phyloP scores from a whole-genome alignment of 2,797 vertebrate genomes.

The Podarcis siculus region DNA sequence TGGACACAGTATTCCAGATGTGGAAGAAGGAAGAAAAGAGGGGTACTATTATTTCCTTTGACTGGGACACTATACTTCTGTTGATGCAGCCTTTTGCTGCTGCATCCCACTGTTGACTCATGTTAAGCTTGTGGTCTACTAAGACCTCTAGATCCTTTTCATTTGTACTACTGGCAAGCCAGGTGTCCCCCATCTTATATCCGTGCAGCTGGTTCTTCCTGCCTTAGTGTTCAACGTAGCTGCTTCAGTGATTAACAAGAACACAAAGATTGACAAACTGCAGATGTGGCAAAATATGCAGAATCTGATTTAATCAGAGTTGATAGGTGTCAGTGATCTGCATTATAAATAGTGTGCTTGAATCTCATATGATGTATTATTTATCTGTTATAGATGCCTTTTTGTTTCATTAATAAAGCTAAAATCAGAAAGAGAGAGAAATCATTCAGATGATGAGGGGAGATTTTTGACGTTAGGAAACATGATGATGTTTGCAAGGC shows the following conservation, averaged over 20 bases:
- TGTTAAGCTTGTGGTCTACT: too few relatives aligned
- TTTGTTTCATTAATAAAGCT: constrained; percentile 81
- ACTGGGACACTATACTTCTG: too few relatives aligned
- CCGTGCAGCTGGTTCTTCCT: too few relatives aligned
- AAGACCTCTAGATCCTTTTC: too few relatives aligned
- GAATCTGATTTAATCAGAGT: constrained; percentile 75
- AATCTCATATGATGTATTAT: constrained; percentile 79
- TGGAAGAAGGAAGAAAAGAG: too few relatives aligned
- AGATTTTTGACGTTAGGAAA: constrained; percentile 66
- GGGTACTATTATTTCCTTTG: too few relatives aligned
- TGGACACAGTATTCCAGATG: too few relatives aligned
- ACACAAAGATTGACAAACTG: constrained; percentile 75
- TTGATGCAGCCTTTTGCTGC: too few relatives aligned
- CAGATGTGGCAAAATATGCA: constrained; percentile 71
- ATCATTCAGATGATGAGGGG: constrained; percentile 60
- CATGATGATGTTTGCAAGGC: constrained; percentile 67
- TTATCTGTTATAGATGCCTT: constrained; percentile 76
- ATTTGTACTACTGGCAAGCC: too few relatives aligned
- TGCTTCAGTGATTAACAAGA: constrained; percentile 53
- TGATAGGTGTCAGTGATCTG: constrained; percentile 79
- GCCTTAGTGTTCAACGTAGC: constrained; percentile 31
- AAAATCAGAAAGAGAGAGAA: constrained; percentile 59
- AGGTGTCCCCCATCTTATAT: too few relatives aligned
- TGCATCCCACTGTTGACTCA: too few relatives aligned
- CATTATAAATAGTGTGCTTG: constrained; percentile 71